Conservation (phyloP, 2,888 invertebrate species). For the Leucoma salicis region DNA sequence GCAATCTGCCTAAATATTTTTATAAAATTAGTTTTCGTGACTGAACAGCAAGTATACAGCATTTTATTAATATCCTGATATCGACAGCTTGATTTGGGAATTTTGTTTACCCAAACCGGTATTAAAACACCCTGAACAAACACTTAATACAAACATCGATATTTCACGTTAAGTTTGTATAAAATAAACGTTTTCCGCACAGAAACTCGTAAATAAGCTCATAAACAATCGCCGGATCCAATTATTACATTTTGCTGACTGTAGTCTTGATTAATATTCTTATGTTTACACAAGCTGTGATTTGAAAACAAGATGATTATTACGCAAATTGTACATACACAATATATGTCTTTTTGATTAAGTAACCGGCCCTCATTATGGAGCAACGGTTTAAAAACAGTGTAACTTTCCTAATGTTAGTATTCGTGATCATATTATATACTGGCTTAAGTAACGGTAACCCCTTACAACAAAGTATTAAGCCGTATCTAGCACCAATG, state of each 20-base stretch:
- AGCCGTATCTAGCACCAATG: too few species aligned
- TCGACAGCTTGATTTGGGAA: conserved; percentile 19
- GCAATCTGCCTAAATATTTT: too few species aligned
- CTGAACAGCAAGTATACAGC: conserved; percentile 20
- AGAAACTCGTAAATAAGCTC: conserved; percentile 64
- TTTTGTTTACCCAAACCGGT: conserved; percentile 51
- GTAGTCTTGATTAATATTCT: conserved; percentile 66
- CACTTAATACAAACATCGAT: conserved; percentile 57
- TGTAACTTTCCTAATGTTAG: too few species aligned
- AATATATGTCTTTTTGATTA: conserved; percentile 1
- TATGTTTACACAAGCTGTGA: conserved; percentile 37
- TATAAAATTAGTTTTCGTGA: too few species aligned
- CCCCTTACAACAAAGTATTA: too few species aligned
- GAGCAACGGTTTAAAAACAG: neutral
- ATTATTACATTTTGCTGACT: conserved; percentile 66
- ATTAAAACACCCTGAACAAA: conserved; percentile 54
- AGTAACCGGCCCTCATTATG: conserved; percentile 39
- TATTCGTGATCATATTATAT: too few species aligned
- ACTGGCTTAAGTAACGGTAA: too few species aligned
- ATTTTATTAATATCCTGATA: conserved; percentile 43
- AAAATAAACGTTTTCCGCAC: conserved; percentile 53
- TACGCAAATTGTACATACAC: conserved; percentile 11
- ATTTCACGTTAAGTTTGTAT: conserved; percentile 57
- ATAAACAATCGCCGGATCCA: conserved; percentile 61
- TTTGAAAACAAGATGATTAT: conserved; percentile 31